Percentiles rank a stretch among this genome's conserved stretches.
phyloP scores from a whole-genome alignment of 2,113 vertebrate genomes.

The Erythrolamprus reginae region DNA sequence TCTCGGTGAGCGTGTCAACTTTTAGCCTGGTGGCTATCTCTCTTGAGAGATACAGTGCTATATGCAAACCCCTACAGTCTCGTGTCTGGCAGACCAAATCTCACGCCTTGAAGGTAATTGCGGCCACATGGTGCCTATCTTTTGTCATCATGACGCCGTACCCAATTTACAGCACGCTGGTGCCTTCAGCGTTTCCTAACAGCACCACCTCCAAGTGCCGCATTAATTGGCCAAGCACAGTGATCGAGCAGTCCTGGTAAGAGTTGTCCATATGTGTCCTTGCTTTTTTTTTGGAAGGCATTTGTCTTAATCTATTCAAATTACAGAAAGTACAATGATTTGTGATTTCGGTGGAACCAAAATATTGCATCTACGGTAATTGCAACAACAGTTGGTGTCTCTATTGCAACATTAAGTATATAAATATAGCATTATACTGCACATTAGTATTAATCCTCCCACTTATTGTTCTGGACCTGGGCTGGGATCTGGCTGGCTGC shows the following conservation, averaged over 20 bases:
- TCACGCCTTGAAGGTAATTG: slow-evolving; percentile 90
- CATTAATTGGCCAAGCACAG: slow-evolving; percentile 81
- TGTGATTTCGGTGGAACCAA: neutral
- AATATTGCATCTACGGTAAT: neutral
- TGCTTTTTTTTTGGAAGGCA: neutral
- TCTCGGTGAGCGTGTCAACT: slow-evolving; percentile 93
- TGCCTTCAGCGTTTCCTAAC: slow-evolving; percentile 84
- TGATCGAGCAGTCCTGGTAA: slow-evolving; percentile 92
- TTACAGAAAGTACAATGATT: neutral
- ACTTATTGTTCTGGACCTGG: too few species aligned
- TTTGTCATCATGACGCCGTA: slow-evolving; percentile 94
- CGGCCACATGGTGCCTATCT: slow-evolving; percentile 86
- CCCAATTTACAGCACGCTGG: slow-evolving; percentile 87
- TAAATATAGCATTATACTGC: neutral
- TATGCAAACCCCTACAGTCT: slow-evolving; percentile 92
- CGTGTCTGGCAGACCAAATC: slow-evolving; percentile 96
- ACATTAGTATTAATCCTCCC: too few species aligned
- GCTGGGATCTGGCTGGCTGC: too few species aligned
- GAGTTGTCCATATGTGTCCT: neutral
- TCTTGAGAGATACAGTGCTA: slow-evolving; percentile 93
- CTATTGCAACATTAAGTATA: too few species aligned
- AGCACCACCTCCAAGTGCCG: slow-evolving; percentile 92
- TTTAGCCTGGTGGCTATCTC: slow-evolving; percentile 97
- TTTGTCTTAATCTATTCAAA: neutral
- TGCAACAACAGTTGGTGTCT: neutral